Evolutionary conservation across 2,797 vertebrate genomes (phyloP), one percentile per base, ranked within the genome.

Genomic region (Pseudomugil gertrudae): DNA sequence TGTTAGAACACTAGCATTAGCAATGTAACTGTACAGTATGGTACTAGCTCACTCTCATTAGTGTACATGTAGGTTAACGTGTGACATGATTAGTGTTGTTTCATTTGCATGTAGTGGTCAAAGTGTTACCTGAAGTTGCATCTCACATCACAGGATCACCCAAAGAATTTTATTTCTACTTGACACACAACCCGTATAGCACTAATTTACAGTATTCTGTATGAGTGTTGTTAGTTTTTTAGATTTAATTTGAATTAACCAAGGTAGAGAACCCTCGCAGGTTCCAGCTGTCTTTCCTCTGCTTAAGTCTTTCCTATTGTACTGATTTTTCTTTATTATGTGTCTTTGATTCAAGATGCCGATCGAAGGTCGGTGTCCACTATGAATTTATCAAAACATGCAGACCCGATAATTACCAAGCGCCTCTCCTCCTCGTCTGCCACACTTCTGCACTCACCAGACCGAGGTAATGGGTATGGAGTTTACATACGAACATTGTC

Each of bases 381-480:
- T 73, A 95, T 98, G 94, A 99, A 99, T 93, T 95, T 99, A 91
- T 96, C 96, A 93, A 98, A 97, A 94, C 96, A 97, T 85, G 88
- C 94, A 80, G 97, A 98, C 90, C 95, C 96, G 57, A 93, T 98
- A 88, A 98, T 99, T 92, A 98, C 93, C 93, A 99, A 99, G 94
- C 95, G 98, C 87, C 95, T 99, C 81, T 99, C 98, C 74, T 95
- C 91, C 47, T 99, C 98, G 85, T 99, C 96, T 76, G 97, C 97
- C 90, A 98, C 97, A 80, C 96, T 99, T 87, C 92, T 98, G 85
- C 96, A 98, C 94, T 96, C 97, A 89, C 95, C 96, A 92, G 97
- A 99, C 92, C 93, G 96, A 98, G 98, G 97, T 99, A 96, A 86
- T 32, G 85, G 87, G 88, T 51, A 26, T 9, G 1, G 35, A 23